Percentiles rank a stretch among this genome's conserved stretches.
phyloP scores from a whole-genome alignment of 23 tunicate genomes.

The Botrylloides violaceus region DNA sequence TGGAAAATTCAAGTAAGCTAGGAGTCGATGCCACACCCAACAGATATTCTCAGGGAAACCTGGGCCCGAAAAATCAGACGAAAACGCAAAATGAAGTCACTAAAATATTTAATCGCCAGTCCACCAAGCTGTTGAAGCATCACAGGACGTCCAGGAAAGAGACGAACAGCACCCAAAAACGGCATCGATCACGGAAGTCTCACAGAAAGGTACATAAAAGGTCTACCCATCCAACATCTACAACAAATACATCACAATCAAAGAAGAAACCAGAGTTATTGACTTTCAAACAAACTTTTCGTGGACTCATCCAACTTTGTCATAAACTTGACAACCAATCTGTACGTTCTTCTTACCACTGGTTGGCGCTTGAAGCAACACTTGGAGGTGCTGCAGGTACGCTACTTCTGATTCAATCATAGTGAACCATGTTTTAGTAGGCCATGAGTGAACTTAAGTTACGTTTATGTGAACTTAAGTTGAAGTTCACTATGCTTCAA shows the following conservation, averaged over 20 bases:
- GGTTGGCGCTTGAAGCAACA: constrained; percentile 68
- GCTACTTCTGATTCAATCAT: no score
- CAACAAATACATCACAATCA: not conserved
- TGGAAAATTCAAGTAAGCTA: not conserved
- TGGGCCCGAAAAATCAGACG: not conserved
- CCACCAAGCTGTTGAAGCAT: not conserved
- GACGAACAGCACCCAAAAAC: not conserved
- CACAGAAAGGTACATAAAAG: not conserved
- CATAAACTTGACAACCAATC: constrained; percentile 36
- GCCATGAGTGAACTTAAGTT: no score
- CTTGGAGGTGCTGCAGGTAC: constrained; percentile 71
- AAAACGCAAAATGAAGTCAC: not conserved
- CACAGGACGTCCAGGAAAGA: not conserved
- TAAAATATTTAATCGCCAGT: not conserved
- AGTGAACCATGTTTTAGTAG: no score
- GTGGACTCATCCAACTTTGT: constrained; percentile 33
- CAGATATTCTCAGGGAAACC: not conserved
- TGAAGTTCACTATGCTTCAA: no score
- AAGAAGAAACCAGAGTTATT: not conserved
- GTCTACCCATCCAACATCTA: not conserved
- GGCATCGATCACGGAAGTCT: not conserved
- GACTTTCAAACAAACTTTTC: constrained; percentile 1
- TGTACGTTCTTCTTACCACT: constrained; percentile 37
- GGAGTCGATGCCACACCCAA: not conserved
- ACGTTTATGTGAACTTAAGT: no score